Evolutionary conservation across 2,797 vertebrate genomes (phyloP), one percentile per base, ranked within the genome.

Genomic region (Anabacerthia variegaticeps): DNA sequence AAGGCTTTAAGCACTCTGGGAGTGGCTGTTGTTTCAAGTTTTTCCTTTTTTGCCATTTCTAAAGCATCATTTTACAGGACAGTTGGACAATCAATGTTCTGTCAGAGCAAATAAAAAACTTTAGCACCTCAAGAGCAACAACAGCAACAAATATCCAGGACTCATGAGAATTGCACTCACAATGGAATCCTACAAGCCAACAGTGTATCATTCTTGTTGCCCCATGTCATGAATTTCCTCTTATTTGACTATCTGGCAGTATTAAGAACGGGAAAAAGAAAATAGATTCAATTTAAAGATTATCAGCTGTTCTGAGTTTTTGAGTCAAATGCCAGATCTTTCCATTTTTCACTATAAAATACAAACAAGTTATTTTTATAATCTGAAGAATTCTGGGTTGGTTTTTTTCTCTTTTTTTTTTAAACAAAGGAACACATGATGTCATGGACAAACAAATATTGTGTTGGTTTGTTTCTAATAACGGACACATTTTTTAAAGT

Each of bases 401-500:
- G 11, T 0, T 34, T 84, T 77, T 87, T 94, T 14, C 1, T 14
- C n/a, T 27, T 74, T 74, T 88, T 37, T 90, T 85, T 80, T 93
- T 84, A 34, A 65, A 80, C 44, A 88, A 90, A 85, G 80, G 74
- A 74, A 83, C 37, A 41, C 16, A 27, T 87, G 92, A 95, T 62
- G 77, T 94, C 84, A 71, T 52, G 85, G 80, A 92, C 91, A 84
- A 88, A 90, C 89, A 95, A 88, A 94, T 67, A 83, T 14, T 62
- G 79, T 85, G 41, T 85, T 91, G 61, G 75, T 94, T 92, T 92
- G 66, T 94, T 91, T 94, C 94, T 93, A 85, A 93, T 83, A 96
- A 86, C 5, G 2, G 93, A 68, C 56, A 85, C 36, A 46, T 85
- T 89, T 95, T 94, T 89, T 55, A 91, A 95, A 96, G 84, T 93